Percentiles rank a stretch among this genome's conserved stretches.
phyloP scores from a whole-genome alignment of 2,888 invertebrate genomes.

The Drosophila anomalata region DNA sequence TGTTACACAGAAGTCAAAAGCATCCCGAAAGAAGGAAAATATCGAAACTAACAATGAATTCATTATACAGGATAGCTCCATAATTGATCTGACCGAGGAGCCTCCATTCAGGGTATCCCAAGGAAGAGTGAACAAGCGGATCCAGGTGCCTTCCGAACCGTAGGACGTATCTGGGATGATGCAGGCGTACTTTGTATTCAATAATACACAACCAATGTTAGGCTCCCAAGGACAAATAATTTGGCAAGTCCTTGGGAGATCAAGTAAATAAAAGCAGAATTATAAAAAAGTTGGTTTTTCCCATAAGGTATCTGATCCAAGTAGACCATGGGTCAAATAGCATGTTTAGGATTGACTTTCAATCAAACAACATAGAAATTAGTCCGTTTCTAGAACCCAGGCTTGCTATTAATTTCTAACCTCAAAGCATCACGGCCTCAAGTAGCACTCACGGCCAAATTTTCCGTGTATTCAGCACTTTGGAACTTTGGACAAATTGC shows the following conservation, averaged over 20 bases:
- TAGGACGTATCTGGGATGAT: not conserved
- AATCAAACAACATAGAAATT: too few relatives aligned
- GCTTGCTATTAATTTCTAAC: not conserved
- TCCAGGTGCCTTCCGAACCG: not conserved
- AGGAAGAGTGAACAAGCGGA: not conserved
- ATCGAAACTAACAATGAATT: not conserved
- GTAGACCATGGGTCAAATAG: too few relatives aligned
- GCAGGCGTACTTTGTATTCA: not conserved
- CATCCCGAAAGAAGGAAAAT: not conserved
- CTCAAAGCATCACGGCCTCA: not conserved
- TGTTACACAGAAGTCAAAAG: too few relatives aligned
- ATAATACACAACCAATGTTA: not conserved
- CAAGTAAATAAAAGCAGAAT: not conserved
- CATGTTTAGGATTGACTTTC: too few relatives aligned
- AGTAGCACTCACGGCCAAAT: not conserved
- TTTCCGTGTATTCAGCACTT: conserved; percentile 8
- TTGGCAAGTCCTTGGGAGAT: not conserved
- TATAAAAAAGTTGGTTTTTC: too few relatives aligned
- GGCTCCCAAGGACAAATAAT: not conserved
- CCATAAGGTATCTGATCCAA: too few relatives aligned
- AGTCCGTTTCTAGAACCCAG: too few relatives aligned
- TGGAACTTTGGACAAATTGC: conserved; percentile 51
- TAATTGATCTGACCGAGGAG: not conserved
- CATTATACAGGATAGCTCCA: not conserved
- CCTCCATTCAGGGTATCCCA: not conserved